Evolutionary conservation across 23 tunicate species (phyloP).

Genomic region (Phallusia fumigata): DNA sequence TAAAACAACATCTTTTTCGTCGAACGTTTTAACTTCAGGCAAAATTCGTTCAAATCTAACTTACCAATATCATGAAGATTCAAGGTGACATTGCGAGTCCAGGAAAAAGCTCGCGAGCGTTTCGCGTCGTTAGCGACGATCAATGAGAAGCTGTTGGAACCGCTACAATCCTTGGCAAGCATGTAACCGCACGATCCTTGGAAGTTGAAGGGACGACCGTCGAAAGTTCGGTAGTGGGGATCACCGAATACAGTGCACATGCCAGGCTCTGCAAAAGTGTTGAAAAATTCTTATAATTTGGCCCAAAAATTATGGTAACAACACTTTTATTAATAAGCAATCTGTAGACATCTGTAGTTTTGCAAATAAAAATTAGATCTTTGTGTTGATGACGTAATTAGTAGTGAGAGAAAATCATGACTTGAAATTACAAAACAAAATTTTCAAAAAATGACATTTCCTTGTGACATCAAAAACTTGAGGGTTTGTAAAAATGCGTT

Average conservation of each 20-base stretch:
- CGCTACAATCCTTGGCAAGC: constrained; percentile 65
- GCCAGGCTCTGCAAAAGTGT: constrained; percentile 59
- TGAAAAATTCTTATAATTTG: too few relatives aligned
- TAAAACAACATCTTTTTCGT: too few relatives aligned
- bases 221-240: constrained; percentile 91
- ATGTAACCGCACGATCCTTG: constrained; percentile 90
- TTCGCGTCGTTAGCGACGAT: constrained; percentile 81
- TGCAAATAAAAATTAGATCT: too few relatives aligned
- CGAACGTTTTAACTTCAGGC: too few relatives aligned
- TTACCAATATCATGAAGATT: constrained; percentile 44
- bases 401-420: too few relatives aligned
- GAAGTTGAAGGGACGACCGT: constrained; percentile 79
- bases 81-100: constrained; percentile 71
- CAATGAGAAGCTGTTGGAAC: constrained; percentile 32
- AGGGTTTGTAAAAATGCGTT: neutral
- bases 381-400: too few relatives aligned
- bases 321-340: too few relatives aligned
- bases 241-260: constrained; percentile 93
- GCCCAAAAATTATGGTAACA: too few relatives aligned
- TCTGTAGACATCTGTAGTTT: too few relatives aligned
- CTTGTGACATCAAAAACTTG: too few relatives aligned
- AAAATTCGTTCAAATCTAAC: neutral
- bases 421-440: too few relatives aligned
- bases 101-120: constrained; percentile 61
- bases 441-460: too few relatives aligned